Conservation (phyloP, 2,797 vertebrate genomes). For the Nyctibius grandis region DNA sequence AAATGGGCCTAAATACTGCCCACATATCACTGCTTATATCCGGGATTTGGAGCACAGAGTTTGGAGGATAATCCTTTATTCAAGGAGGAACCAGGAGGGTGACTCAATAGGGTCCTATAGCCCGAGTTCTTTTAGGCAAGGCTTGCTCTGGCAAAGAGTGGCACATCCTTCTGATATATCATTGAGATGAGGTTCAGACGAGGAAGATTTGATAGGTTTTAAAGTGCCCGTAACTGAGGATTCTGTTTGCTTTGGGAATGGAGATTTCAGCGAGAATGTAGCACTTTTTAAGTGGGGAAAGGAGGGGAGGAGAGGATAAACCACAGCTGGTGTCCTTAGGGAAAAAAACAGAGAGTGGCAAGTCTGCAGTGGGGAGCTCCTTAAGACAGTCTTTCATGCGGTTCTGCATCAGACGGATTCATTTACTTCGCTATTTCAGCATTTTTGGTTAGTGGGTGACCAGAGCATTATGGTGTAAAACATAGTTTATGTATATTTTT, state of each 20-base stretch:
- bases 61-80: not conserved
- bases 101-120: not conserved
- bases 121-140: not conserved
- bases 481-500: not conserved
- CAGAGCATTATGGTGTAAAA: not conserved
- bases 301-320: not conserved
- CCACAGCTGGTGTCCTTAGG: not conserved
- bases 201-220: not conserved
- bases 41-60: not conserved
- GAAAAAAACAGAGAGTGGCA: not conserved
- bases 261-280: not conserved
- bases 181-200: not conserved
- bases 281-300: not conserved
- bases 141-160: not conserved
- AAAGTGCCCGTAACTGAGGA: not conserved
- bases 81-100: not conserved
- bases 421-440: not conserved
- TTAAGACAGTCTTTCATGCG: not conserved
- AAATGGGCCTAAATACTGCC: not conserved
- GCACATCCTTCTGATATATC: not conserved
- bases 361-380: not conserved
- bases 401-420: not conserved
- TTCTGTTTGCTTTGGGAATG: not conserved
- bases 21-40: not conserved
- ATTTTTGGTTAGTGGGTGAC: constrained; percentile 36